phyloP scores from a whole-genome alignment of 2,797 vertebrate genomes.

The Falco concolor region DNA sequence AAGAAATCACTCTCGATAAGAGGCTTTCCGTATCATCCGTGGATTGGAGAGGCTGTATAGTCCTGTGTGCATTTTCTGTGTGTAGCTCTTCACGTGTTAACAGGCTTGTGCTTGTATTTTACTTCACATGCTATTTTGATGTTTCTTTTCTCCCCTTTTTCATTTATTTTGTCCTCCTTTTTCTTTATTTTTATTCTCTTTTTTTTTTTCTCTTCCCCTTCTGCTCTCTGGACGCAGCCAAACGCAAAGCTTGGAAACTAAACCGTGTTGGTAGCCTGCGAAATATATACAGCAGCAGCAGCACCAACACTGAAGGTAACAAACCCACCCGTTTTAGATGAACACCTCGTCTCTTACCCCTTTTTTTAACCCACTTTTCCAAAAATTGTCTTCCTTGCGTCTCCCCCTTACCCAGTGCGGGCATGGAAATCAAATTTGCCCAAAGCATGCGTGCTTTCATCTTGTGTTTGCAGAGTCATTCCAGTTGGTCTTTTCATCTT shows the following conservation, averaged over 20 bases:
- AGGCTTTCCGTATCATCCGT: background rate
- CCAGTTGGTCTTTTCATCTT: conserved; percentile 62
- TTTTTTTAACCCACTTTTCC: background rate
- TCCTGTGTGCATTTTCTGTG: background rate
- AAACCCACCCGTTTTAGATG: conserved; percentile 21
- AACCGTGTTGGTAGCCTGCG: conserved; percentile 90
- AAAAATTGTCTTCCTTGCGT: background rate
- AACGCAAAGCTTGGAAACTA: conserved; percentile 91
- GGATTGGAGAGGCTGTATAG: background rate
- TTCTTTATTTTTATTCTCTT: conserved; percentile 66
- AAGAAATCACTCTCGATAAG: background rate
- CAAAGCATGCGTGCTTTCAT: conserved; percentile 63
- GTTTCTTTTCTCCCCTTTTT: conserved; percentile 69
- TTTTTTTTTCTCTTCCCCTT: conserved; percentile 64
- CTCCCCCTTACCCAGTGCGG: background rate
- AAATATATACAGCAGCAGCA: conserved; percentile 88
- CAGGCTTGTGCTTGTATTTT: conserved; percentile 34
- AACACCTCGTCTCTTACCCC: background rate
- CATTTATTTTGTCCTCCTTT: conserved; percentile 29
- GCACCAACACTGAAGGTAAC: conserved; percentile 86
- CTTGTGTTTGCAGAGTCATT: conserved; percentile 60
- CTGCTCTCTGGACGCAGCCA: conserved; percentile 88
- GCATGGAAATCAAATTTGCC: conserved; percentile 38
- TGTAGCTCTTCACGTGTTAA: background rate
- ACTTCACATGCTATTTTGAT: conserved; percentile 66